Conservation (phyloP, 2,888 invertebrate genomes). For the Ethmia dodecea region DNA sequence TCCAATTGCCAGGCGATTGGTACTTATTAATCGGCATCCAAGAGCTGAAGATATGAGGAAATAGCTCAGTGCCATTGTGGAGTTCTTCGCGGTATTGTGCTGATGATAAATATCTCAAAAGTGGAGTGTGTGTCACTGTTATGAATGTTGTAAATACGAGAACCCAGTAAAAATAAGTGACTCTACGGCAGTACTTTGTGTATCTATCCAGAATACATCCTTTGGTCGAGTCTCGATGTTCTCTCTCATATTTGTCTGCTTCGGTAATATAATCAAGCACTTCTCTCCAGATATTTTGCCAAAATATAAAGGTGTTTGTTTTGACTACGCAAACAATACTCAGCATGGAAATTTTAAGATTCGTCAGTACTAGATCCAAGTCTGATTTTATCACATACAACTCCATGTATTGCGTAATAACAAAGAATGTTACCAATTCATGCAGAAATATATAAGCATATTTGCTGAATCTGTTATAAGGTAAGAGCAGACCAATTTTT, state of each 20-base stretch:
- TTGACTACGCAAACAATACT: constrained; percentile 55
- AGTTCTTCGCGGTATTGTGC: constrained; percentile 37
- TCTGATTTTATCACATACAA: constrained; percentile 49
- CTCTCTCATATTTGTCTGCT: constrained; percentile 52
- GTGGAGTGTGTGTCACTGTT: constrained; percentile 38
- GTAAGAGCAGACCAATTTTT: constrained; percentile 43
- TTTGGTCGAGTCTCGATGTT: constrained; percentile 28
- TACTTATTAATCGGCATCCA: constrained; percentile 63
- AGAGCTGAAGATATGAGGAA: constrained; percentile 60
- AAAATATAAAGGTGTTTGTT: constrained; percentile 44
- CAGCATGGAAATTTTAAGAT: constrained; percentile 58
- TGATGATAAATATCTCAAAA: constrained; percentile 43
- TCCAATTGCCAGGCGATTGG: constrained; percentile 48
- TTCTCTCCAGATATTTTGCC: constrained; percentile 48
- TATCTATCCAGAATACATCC: constrained; percentile 39
- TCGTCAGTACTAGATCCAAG: constrained; percentile 49
- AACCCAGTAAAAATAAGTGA: constrained; percentile 55
- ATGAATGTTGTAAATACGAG: constrained; percentile 47
- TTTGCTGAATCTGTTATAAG: constrained; percentile 31
- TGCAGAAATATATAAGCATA: constrained; percentile 37
- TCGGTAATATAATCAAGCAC: constrained; percentile 48
- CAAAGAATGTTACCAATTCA: constrained; percentile 41
- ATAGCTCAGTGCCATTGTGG: constrained; percentile 43
- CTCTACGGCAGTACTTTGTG: constrained; percentile 47
- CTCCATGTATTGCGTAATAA: constrained; percentile 52